These are phyloP conservation scores for Neoitamus cyanurus DNA, from an alignment of 2,888 invertebrate species.

Conservation along the genomic window DNA sequence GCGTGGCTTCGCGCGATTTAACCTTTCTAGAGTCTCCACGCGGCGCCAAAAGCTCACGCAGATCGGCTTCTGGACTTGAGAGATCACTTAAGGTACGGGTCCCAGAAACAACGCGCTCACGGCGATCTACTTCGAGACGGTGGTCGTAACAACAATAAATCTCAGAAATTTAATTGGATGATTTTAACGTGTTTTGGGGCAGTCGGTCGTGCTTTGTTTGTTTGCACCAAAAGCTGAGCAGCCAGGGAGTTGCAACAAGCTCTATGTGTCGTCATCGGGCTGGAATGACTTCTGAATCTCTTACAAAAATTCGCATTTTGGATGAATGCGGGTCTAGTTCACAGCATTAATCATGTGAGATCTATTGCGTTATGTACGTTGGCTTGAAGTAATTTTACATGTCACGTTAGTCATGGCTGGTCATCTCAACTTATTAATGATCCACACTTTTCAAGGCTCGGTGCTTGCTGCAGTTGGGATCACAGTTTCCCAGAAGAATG, in stretches of 20 bases:
- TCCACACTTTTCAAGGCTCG: background rate
- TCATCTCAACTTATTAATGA: constrained; percentile 30
- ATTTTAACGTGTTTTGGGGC: background rate
- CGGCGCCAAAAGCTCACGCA: background rate
- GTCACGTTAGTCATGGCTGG: constrained; percentile 19
- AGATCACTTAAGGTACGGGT: background rate
- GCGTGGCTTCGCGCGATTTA: background rate
- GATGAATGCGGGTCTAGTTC: background rate
- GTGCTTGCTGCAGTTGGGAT: background rate
- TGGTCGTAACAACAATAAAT: background rate
- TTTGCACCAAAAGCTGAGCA: background rate
- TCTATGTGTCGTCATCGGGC: background rate
- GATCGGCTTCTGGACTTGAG: background rate
- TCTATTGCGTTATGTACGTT: background rate
- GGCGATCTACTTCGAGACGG: background rate
- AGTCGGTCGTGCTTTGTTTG: background rate
- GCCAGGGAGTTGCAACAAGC: background rate
- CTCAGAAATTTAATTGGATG: background rate
- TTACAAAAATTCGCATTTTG: constrained; percentile 7
- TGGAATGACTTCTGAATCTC: background rate
- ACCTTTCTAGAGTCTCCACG: background rate
- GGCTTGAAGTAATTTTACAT: background rate
- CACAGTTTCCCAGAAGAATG: background rate
- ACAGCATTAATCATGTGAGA: constrained; percentile 14
- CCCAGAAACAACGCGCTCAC: background rate